phyloP scores from a whole-genome alignment of 2,113 vertebrate species.

The Furnarius figulus region DNA sequence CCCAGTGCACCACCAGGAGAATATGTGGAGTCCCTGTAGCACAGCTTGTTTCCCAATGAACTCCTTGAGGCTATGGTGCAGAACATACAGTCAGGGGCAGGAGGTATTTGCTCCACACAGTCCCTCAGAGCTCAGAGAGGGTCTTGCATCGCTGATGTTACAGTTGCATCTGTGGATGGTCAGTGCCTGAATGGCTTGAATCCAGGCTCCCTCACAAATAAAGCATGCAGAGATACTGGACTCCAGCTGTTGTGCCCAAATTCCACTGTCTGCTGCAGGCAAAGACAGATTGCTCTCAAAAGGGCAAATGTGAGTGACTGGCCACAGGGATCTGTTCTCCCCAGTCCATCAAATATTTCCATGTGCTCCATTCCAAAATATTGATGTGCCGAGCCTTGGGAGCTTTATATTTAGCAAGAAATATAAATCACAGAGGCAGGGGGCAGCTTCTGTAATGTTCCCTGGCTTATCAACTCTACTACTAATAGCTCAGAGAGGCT shows the following conservation, averaged over 20 bases:
- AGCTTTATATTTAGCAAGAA: slow-evolving; percentile 57
- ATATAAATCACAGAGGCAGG: slow-evolving; percentile 29
- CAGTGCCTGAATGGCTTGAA: not conserved
- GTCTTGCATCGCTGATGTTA: not conserved
- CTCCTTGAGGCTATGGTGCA: accelerated
- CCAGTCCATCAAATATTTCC: slow-evolving; percentile 35
- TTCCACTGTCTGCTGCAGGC: slow-evolving; percentile 16
- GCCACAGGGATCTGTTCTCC: not conserved
- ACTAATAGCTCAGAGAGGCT: slow-evolving; percentile 19
- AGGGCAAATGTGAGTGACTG: slow-evolving; percentile 46
- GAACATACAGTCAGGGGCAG: accelerated
- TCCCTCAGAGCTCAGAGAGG: not conserved
- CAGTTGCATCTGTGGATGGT: not conserved
- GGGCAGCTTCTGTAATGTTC: slow-evolving; percentile 4
- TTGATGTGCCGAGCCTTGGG: not conserved
- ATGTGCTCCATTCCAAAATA: slow-evolving; percentile 43
- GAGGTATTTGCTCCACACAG: not conserved
- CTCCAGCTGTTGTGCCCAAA: slow-evolving; percentile 55
- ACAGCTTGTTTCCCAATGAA: accelerated
- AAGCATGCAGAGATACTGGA: not conserved
- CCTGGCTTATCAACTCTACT: not conserved
- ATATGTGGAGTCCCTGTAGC: not conserved
- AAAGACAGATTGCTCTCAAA: slow-evolving; percentile 53
- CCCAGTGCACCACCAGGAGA: not conserved
- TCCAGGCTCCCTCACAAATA: slow-evolving; percentile 1